Evolutionary conservation across 2,113 vertebrate genomes (phyloP).

Genomic region (Myiagra hebetior): DNA sequence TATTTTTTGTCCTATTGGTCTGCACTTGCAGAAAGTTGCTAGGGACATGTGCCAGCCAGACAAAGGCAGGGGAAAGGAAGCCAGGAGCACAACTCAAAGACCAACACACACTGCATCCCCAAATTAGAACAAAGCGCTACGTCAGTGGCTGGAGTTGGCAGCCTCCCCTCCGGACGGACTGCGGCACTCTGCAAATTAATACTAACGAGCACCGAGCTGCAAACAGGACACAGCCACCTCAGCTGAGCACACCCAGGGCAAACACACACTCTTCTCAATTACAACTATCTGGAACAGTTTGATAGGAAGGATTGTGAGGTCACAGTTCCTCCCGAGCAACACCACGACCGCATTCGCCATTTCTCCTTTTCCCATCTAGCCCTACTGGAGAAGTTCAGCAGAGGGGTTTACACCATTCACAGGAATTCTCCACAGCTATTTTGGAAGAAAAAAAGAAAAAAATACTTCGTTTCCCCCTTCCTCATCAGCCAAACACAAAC

Average conservation of each 20-base stretch:
- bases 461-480: not conserved
- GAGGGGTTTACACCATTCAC: not conserved
- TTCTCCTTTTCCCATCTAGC: not conserved
- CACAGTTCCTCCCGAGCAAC: not conserved
- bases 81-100: constrained; percentile 21
- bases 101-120: not conserved
- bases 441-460: not conserved
- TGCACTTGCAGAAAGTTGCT: constrained; percentile 33
- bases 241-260: rapidly evolving
- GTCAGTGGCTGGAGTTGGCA: not conserved
- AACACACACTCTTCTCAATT: not conserved
- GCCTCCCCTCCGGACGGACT: not conserved
- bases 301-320: not conserved
- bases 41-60: not conserved
- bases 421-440: not conserved
- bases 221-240: not conserved
- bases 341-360: rapidly evolving
- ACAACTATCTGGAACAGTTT: not conserved
- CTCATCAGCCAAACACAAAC: not conserved
- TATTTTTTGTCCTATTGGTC: not conserved
- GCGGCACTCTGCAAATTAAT: not conserved
- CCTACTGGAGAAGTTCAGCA: not conserved
- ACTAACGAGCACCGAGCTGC: not conserved
- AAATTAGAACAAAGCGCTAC: not conserved
- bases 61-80: constrained; percentile 17